Percentiles rank a stretch among this genome's conserved stretches.
phyloP scores from a whole-genome alignment of 2,113 vertebrate genomes.

The Paramormyrops kingsleyae region DNA sequence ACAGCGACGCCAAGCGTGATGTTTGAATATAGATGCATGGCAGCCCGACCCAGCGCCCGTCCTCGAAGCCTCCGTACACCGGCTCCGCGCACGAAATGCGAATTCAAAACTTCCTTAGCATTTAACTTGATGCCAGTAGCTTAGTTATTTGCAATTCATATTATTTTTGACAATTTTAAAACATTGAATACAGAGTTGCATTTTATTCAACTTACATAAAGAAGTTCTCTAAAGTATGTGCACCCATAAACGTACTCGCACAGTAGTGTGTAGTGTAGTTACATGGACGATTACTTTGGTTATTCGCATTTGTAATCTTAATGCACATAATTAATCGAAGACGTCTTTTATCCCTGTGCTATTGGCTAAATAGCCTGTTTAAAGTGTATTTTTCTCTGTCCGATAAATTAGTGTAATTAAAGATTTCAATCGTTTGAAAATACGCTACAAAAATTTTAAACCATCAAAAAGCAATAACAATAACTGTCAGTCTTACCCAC shows the following conservation, averaged over 20 bases:
- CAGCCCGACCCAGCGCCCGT: background rate
- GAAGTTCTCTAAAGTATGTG: background rate
- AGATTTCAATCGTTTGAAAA: background rate
- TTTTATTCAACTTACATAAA: background rate
- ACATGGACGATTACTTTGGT: background rate
- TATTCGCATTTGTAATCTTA: background rate
- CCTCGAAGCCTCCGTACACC: background rate
- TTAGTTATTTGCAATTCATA: background rate
- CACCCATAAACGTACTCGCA: background rate
- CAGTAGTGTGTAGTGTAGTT: background rate
- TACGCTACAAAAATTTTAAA: background rate
- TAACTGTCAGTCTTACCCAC: background rate
- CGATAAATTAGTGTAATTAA: background rate
- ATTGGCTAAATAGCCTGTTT: background rate
- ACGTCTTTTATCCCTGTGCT: background rate
- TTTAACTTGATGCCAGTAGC: background rate
- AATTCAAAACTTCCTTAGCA: background rate
- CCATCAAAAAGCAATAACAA: background rate
- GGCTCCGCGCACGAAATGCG: background rate
- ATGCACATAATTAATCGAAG: background rate
- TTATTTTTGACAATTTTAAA: background rate
- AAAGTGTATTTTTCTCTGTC: background rate
- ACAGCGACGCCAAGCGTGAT: conserved; percentile 3
- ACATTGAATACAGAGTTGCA: background rate
- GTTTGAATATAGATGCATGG: background rate